Evolutionary conservation across 2,888 invertebrate species (phyloP), one percentile per base, ranked within the genome.

Genomic region (Tanypteryx hageni): DNA sequence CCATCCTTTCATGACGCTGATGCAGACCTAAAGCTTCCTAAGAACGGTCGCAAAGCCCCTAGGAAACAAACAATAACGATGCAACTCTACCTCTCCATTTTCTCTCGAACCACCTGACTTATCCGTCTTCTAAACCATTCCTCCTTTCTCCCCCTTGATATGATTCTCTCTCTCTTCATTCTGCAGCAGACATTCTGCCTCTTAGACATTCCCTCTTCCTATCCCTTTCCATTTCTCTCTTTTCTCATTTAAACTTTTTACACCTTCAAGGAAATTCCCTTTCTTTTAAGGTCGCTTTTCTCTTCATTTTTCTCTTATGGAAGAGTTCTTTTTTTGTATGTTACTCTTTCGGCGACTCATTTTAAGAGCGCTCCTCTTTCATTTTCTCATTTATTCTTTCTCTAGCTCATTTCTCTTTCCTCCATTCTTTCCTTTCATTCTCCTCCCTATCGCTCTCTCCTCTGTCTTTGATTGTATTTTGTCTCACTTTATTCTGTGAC

Each of bases 51-150:
- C 89, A 56, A 89, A 89, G 89, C 44, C 89, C 64, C 64, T 31
- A 9, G 89, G 64, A 58, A 61, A 64, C 89, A 68, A 89, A 89
- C 89, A 89, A 89, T 89, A 89, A 89, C 89, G 64, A 44, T 64
- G 3, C 44, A 44, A 44, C 89, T 64, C 64, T 18, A 31, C 59
- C 61, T 61, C 89, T 31, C 89, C 64, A 22, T 27, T 76, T 76
- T 22, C 76, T 76, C 76, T 13, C 27, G 1, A 27, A 27, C 11
- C 22, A 76, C 76, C 22, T 76, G 22, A 76, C 76, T 76, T 76
- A 11, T 76, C 22, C 76, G 44, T 22, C 27, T 22, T 22, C 76
- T 76, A 76, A 76, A 13, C 22, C 27, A 27, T 27, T 76, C 76
- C 22, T 22, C 13, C 76, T 76, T 44, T 76, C 76, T 76, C 76